Percentiles rank a stretch among this genome's conserved stretches.
These are phyloP conservation scores for Cinclus mexicanus DNA, from an alignment of 2,113 vertebrate genomes.

Conservation along the genomic window DNA sequence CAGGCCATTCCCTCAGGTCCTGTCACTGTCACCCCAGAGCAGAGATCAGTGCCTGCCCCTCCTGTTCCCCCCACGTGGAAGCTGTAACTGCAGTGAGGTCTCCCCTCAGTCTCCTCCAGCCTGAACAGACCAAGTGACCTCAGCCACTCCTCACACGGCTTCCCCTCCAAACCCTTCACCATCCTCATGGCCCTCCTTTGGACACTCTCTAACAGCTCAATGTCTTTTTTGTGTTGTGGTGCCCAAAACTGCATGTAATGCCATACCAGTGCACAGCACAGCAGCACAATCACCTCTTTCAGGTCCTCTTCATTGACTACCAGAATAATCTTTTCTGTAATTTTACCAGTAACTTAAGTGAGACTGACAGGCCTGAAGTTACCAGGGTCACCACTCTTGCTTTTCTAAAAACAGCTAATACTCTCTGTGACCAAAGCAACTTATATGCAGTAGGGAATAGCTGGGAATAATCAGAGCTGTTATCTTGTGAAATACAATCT, in stretches of 20 bases:
- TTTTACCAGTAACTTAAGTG: neutral
- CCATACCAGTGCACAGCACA: neutral
- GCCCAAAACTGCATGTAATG: too few species aligned
- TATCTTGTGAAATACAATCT: neutral
- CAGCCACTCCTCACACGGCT: neutral
- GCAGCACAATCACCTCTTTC: neutral
- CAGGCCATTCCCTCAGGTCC: rapidly evolving
- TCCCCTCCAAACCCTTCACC: neutral
- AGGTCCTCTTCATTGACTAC: neutral
- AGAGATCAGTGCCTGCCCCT: neutral
- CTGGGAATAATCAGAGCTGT: neutral
- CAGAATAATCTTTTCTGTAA: neutral
- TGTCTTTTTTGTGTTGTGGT: neutral
- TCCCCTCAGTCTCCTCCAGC: neutral
- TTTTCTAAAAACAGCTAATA: neutral
- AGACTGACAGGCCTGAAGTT: neutral
- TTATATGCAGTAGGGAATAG: neutral
- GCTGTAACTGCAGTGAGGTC: rapidly evolving
- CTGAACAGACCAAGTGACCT: neutral
- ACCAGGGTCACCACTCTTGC: neutral
- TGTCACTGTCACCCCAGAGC: neutral
- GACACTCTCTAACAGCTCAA: neutral
- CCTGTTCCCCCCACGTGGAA: neutral
- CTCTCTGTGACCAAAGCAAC: neutral
- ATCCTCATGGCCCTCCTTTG: rapidly evolving